Conservation (phyloP, 2,113 vertebrate species). For the Spermophilus dauricus region DNA sequence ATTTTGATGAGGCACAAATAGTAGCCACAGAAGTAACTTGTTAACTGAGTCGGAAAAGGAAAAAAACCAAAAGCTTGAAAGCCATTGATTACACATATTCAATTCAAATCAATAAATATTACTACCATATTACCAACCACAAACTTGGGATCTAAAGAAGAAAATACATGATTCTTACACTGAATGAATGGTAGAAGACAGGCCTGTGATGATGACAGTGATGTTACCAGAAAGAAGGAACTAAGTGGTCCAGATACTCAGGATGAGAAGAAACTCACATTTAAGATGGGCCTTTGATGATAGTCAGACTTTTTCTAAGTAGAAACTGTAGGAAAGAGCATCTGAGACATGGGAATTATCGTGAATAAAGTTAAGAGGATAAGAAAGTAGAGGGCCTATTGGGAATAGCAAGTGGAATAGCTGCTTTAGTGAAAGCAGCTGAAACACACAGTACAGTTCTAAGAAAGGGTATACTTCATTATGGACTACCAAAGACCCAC, state of each 20-base stretch:
- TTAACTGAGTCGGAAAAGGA: conserved; percentile 9
- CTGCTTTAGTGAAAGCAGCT: too few species aligned
- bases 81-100: background rate
- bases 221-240: conserved; percentile 28
- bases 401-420: background rate
- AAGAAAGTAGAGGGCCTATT: background rate
- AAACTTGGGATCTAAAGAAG: background rate
- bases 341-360: background rate
- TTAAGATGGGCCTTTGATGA: background rate
- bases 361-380: background rate
- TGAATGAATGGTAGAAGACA: background rate
- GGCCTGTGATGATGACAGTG: background rate
- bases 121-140: background rate
- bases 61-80: background rate
- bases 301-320: conserved; percentile 42
- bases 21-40: background rate
- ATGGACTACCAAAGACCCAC: background rate
- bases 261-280: background rate
- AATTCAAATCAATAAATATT: conserved; percentile 34
- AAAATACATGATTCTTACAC: background rate
- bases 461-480: background rate
- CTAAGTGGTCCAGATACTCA: background rate
- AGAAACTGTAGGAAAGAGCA: conserved; percentile 16
- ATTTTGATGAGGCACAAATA: background rate
- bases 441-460: background rate